These are phyloP conservation scores for Ennomos erosarius DNA, from an alignment of 2,888 invertebrate species.

Conservation along the genomic window DNA sequence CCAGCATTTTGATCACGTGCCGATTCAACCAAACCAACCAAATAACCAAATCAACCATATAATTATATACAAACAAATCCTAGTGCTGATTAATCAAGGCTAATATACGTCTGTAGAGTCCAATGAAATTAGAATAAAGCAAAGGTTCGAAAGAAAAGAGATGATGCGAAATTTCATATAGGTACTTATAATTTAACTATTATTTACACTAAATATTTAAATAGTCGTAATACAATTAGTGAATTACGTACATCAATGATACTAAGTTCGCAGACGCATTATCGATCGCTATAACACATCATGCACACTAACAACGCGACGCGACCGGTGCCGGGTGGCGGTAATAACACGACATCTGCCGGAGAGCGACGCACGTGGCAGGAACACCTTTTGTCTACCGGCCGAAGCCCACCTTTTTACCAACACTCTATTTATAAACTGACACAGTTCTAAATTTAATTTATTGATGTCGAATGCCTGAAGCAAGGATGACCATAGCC, in stretches of 20 bases:
- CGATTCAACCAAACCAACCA: too few relatives aligned
- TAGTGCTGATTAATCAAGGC: too few relatives aligned
- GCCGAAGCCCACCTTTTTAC: conserved; percentile 67
- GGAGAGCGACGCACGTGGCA: conserved; percentile 64
- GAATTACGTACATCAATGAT: conserved; percentile 27
- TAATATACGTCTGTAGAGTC: too few relatives aligned
- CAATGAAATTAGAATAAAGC: too few relatives aligned
- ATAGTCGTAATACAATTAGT: conserved; percentile 12
- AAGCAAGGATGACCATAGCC: background rate
- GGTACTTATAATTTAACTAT: background rate
- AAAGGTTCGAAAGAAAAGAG: too few relatives aligned
- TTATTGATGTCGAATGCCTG: conserved; percentile 1
- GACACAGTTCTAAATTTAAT: conserved; percentile 58
- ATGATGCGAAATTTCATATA: too few relatives aligned
- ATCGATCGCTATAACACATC: conserved; percentile 28
- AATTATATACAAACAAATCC: too few relatives aligned
- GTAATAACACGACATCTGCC: conserved; percentile 64
- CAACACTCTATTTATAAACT: conserved; percentile 69
- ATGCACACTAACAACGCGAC: conserved; percentile 23
- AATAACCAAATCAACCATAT: too few relatives aligned
- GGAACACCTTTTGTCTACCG: conserved; percentile 79
- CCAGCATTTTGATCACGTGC: too few relatives aligned
- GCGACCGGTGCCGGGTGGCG: conserved; percentile 24
- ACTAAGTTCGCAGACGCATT: conserved; percentile 34
- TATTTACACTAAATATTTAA: conserved; percentile 2